Evolutionary conservation across 2,888 invertebrate species (phyloP).

Genomic region (Mythimna lalbum): DNA sequence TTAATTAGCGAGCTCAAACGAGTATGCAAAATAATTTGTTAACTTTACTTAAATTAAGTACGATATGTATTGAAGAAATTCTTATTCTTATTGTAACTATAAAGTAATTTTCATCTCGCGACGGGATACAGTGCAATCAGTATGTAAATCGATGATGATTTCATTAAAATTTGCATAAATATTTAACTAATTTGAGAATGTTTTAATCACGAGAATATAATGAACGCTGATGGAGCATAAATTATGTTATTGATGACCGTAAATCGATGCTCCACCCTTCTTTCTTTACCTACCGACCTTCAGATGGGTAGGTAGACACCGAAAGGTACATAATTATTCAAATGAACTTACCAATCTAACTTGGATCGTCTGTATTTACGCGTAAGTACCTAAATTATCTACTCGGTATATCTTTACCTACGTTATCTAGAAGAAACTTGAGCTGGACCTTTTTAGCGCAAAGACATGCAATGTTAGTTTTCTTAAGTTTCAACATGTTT

Average conservation of each 20-base stretch:
- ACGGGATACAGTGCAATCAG: conserved; percentile 55
- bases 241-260: conserved; percentile 52
- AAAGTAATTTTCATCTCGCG: conserved; percentile 28
- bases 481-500: no score
- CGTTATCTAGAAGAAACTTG: neutral
- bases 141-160: conserved; percentile 48
- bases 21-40: conserved; percentile 46
- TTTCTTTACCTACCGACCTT: conserved; percentile 46
- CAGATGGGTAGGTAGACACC: conserved; percentile 3
- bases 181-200: conserved; percentile 55
- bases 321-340: conserved; percentile 28
- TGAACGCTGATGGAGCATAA: conserved; percentile 45
- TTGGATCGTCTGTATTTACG: conserved; percentile 7
- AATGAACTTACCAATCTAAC: conserved; percentile 28
- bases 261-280: conserved; percentile 40
- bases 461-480: no score
- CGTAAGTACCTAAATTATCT: conserved; percentile 2
- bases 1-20: conserved; percentile 26
- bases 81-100: conserved; percentile 23
- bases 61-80: conserved; percentile 35
- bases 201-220: conserved; percentile 49
- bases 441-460: no score
- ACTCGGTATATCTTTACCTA: neutral
- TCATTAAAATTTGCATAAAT: conserved; percentile 62
- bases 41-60: conserved; percentile 13